Conservation (phyloP, 2,888 invertebrate species). For the Erebia epiphron region DNA sequence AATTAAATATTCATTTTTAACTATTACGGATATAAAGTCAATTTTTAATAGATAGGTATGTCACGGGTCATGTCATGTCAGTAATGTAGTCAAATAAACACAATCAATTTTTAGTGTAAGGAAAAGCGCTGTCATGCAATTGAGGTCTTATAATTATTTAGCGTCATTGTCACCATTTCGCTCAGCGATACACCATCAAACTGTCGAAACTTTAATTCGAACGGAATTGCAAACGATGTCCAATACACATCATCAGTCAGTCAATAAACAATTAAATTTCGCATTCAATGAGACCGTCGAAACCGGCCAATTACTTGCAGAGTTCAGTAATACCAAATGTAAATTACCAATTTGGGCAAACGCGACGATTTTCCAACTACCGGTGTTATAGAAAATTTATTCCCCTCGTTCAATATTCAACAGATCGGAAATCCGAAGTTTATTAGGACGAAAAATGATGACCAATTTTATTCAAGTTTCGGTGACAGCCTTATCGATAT, state of each 20-base stretch:
- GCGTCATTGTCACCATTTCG: no score
- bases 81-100: no score
- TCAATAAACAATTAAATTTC: conserved; percentile 36
- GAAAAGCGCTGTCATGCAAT: no score
- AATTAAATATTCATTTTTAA: no score
- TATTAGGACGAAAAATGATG: conserved; percentile 35
- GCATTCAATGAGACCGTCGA: conserved; percentile 34
- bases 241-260: conserved; percentile 23
- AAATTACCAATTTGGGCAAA: conserved; percentile 66
- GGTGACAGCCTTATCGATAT: conserved; percentile 4
- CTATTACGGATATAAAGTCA: no score
- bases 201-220: neutral
- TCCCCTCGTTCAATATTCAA: conserved; percentile 60
- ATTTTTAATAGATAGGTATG: no score
- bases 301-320: conserved; percentile 45
- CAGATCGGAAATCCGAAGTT: conserved; percentile 43
- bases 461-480: conserved; percentile 21
- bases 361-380: conserved; percentile 62
- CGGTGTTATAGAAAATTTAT: conserved; percentile 63
- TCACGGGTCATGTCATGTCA: no score
- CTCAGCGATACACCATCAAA: neutral
- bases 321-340: conserved; percentile 62
- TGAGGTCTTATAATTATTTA: no score
- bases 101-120: no score
- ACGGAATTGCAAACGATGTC: conserved; percentile 19